Conservation (phyloP, 1,140 invertebrate species). For the Drosophila eugracilis region DNA sequence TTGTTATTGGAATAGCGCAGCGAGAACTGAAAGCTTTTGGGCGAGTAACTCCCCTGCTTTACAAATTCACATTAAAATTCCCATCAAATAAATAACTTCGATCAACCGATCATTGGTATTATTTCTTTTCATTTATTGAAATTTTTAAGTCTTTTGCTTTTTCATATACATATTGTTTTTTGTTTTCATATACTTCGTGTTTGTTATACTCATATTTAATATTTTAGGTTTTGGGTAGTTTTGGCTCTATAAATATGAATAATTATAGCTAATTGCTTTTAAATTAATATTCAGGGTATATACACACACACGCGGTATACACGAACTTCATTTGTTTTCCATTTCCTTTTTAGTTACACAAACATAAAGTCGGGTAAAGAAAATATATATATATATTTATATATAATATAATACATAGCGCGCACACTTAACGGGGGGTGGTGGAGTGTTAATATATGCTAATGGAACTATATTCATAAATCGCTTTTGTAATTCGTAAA, state of each 20-base stretch:
- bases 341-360: conserved; percentile 64
- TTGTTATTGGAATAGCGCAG: no score
- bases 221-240: conserved; percentile 80
- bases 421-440: conserved; percentile 36
- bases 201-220: conserved; percentile 71
- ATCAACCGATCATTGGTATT: conserved; percentile 62
- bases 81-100: conserved; percentile 4
- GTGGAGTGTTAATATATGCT: conserved; percentile 24
- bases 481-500: conserved; percentile 50
- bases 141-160: conserved; percentile 82
- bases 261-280: conserved; percentile 82
- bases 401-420: conserved; percentile 75
- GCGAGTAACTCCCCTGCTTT: no score
- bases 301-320: conserved; percentile 58
- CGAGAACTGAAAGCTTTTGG: no score
- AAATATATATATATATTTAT: no score
- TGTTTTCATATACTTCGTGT: conserved; percentile 56
- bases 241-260: conserved; percentile 82
- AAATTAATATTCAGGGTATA: conserved; percentile 78
- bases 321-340: conserved; percentile 51
- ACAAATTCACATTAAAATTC: background rate
- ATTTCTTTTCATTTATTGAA: conserved; percentile 81
- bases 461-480: conserved; percentile 54
- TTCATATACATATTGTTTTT: conserved; percentile 72
- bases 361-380: conserved; percentile 47